Conservation (phyloP, 2,113 vertebrate species). For the Grammomys surdaster region DNA sequence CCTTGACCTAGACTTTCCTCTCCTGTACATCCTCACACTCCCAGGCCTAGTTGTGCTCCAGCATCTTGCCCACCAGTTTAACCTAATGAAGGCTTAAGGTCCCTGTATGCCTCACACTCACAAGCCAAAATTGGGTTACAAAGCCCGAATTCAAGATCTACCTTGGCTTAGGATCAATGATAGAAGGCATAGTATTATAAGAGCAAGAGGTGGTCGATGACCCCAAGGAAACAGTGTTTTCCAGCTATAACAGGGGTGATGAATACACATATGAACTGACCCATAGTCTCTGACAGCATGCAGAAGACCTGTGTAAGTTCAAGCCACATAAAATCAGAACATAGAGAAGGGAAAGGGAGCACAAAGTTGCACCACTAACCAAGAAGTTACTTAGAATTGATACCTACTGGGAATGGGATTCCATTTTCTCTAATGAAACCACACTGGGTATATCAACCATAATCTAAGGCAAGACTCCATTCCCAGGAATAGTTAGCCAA, state of each 20-base stretch:
- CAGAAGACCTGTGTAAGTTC: neutral
- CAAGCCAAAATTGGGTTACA: neutral
- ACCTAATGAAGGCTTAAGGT: neutral
- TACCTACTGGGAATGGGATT: neutral
- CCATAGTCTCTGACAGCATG: neutral
- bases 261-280: neutral
- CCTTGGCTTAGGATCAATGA: neutral
- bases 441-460: neutral
- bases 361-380: neutral
- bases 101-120: neutral
- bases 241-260: neutral
- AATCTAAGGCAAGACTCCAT: neutral
- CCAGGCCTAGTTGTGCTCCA: neutral
- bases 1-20: neutral
- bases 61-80: neutral
- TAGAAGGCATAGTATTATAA: neutral
- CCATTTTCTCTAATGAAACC: neutral
- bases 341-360: neutral
- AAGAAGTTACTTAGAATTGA: neutral
- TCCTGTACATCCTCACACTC: neutral
- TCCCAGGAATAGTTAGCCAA: neutral
- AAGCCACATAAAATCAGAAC: neutral
- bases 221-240: neutral
- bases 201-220: neutral
- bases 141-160: neutral